Evolutionary conservation across 2,113 vertebrate genomes (phyloP).

Genomic region (Synchiropus splendidus): DNA sequence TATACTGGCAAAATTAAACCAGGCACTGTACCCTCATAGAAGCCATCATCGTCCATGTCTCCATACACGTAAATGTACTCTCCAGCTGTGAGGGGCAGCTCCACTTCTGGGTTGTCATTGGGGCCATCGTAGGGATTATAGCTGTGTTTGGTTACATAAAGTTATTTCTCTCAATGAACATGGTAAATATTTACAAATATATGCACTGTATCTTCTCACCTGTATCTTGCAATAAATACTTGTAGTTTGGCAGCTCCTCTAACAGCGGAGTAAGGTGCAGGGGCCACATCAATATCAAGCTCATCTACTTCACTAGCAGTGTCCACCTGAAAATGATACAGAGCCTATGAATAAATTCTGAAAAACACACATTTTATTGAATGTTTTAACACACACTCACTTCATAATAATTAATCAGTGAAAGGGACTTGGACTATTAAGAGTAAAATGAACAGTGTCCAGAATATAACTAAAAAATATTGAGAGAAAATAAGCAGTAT

Average conservation of each 20-base stretch:
- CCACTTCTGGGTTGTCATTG: constrained; percentile 95
- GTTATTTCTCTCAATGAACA: background rate
- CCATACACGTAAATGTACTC: constrained; percentile 97
- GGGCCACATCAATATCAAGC: constrained; percentile 82
- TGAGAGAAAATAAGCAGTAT: too few species aligned
- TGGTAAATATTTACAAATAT: too few species aligned
- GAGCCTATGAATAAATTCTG: background rate
- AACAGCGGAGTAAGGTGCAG: constrained; percentile 69
- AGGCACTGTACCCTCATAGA: constrained; percentile 93
- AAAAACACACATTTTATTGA: too few species aligned
- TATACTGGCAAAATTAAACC: too few species aligned
- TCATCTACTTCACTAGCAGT: constrained; percentile 98
- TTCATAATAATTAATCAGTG: too few species aligned
- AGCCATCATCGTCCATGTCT: constrained; percentile 96
- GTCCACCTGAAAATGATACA: constrained; percentile 74
- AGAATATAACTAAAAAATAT: too few species aligned
- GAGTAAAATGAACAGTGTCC: too few species aligned
- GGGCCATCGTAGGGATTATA: constrained; percentile 96
- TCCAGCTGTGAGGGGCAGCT: constrained; percentile 90
- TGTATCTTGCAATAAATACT: constrained; percentile 94
- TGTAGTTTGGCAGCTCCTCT: constrained; percentile 79
- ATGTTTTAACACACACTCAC: too few species aligned
- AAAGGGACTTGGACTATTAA: too few species aligned
- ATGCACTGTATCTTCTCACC: constrained; percentile 55
- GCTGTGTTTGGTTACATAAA: constrained; percentile 52